A percentile compares a stretch with the other conserved stretches of the same genome.
phyloP scores from a whole-genome alignment of 2,888 invertebrate genomes.

The Autographa pulchrina region DNA sequence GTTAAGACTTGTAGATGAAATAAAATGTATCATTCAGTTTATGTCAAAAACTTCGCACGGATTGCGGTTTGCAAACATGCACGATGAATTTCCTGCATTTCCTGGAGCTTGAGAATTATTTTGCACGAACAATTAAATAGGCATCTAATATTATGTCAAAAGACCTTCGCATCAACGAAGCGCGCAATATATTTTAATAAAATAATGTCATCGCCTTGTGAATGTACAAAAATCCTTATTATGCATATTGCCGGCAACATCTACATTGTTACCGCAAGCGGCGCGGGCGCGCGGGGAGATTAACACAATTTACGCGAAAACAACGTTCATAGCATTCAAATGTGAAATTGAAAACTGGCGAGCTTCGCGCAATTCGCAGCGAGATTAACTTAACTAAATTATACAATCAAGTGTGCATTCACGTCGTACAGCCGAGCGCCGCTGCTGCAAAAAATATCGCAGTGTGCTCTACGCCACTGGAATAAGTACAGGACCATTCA shows the following conservation, averaged over 20 bases:
- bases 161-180: background rate
- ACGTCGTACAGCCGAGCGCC: constrained; percentile 43
- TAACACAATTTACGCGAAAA: constrained; percentile 74
- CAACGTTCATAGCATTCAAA: constrained; percentile 73
- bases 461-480: constrained; percentile 52
- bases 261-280: constrained; percentile 60
- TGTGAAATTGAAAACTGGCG: constrained; percentile 78
- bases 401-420: constrained; percentile 81
- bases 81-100: background rate
- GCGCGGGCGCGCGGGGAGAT: constrained; percentile 44
- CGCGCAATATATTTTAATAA: background rate
- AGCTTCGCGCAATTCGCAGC: constrained; percentile 70
- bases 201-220: background rate
- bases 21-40: background rate
- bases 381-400: constrained; percentile 81
- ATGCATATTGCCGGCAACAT: constrained; percentile 12
- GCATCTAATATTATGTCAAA: background rate
- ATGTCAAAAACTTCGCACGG: background rate
- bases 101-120: background rate
- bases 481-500: constrained; percentile 59
- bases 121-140: background rate
- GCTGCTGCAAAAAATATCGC: constrained; percentile 62
- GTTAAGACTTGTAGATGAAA: background rate
- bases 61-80: background rate
- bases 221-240: constrained; percentile 28